Evolutionary conservation across 2,888 invertebrate genomes (phyloP).

Genomic region (Choristoneura rosaceana): DNA sequence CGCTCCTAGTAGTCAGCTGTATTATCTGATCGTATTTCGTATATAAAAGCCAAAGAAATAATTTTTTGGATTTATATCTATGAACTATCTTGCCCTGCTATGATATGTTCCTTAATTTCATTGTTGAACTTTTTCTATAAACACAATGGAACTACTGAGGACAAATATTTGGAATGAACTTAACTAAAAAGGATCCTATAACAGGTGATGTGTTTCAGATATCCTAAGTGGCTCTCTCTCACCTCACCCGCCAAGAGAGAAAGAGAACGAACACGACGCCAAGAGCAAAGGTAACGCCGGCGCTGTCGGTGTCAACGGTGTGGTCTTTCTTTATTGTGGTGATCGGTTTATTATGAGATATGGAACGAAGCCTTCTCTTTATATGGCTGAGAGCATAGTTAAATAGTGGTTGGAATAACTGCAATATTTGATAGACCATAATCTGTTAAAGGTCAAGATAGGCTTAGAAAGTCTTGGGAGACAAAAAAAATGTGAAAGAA

Average conservation of each 20-base stretch:
- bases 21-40: too few species aligned
- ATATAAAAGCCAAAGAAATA: too few species aligned
- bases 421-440: background rate
- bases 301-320: conserved; percentile 58
- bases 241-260: conserved; percentile 86
- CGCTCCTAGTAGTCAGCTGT: too few species aligned
- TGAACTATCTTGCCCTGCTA: too few species aligned
- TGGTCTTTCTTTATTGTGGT: conserved; percentile 56
- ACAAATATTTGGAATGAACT: background rate
- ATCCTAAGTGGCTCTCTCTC: conserved; percentile 91
- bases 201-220: conserved; percentile 86
- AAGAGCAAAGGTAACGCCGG: conserved; percentile 89
- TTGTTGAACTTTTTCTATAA: too few species aligned
- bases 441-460: background rate
- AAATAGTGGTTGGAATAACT: background rate
- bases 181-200: conserved; percentile 41
- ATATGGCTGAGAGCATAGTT: too few species aligned
- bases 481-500: background rate
- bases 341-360: conserved; percentile 23
- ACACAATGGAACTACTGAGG: background rate
- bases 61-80: too few species aligned
- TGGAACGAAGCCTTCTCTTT: background rate
- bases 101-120: too few species aligned
- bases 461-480: background rate
- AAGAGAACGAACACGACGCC: conserved; percentile 90